Percentiles rank a stretch among this genome's conserved stretches.
phyloP scores from a whole-genome alignment of 2,888 invertebrate species.

The Ichneumoninae sp. region DNA sequence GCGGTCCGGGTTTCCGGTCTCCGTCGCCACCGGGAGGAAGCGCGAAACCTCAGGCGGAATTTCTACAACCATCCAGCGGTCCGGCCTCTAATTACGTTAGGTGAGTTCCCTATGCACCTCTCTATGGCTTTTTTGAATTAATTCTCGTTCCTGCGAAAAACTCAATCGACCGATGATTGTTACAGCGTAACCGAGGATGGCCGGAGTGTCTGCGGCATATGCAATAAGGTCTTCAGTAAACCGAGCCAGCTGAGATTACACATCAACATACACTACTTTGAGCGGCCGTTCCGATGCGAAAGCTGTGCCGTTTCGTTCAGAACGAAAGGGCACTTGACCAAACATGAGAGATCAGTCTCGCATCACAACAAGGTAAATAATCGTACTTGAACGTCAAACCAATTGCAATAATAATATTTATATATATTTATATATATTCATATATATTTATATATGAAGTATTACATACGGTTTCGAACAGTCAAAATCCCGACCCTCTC shows the following conservation, averaged over 20 bases:
- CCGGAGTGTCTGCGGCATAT: slow-evolving; percentile 92
- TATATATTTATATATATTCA: no score
- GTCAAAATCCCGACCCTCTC: no score
- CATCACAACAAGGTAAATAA: slow-evolving; percentile 93
- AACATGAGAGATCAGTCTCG: slow-evolving; percentile 96
- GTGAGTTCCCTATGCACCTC: slow-evolving; percentile 58
- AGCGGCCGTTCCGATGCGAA: slow-evolving; percentile 95
- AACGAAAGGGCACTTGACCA: slow-evolving; percentile 95
- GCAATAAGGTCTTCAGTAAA: slow-evolving; percentile 96
- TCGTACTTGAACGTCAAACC: background rate
- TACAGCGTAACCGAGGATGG: slow-evolving; percentile 89
- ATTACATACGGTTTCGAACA: no score
- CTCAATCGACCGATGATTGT: slow-evolving; percentile 44
- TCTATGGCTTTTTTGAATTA: background rate
- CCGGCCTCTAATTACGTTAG: slow-evolving; percentile 83
- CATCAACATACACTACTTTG: slow-evolving; percentile 98
- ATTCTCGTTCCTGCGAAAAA: background rate
- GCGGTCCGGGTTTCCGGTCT: slow-evolving; percentile 87
- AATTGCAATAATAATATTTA: background rate
- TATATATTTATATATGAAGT: no score
- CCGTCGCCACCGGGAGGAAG: slow-evolving; percentile 86
- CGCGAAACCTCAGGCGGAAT: slow-evolving; percentile 84
- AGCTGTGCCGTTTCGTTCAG: slow-evolving; percentile 96
- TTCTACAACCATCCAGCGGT: slow-evolving; percentile 83
- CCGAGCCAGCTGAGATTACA: slow-evolving; percentile 95